A percentile compares a stretch with the other conserved stretches of the same genome.
phyloP scores from a whole-genome alignment of 2,797 vertebrate genomes.

The Brotula barbata region DNA sequence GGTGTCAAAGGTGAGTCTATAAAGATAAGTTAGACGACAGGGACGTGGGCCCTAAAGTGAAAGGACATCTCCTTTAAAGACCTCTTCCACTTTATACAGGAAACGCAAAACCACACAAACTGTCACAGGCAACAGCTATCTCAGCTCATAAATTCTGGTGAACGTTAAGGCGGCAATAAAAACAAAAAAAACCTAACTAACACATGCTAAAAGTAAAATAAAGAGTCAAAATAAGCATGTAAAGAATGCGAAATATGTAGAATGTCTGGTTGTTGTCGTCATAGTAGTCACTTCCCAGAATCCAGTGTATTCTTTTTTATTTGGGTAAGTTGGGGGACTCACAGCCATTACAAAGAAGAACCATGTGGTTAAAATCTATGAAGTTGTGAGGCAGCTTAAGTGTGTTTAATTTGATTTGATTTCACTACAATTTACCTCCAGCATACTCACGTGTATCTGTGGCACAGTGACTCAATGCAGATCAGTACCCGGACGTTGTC shows the following conservation, averaged over 20 bases:
- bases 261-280: constrained; percentile 1
- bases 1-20: constrained; percentile 74
- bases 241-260: constrained; percentile 29
- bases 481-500: constrained; percentile 89
- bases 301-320: constrained; percentile 34
- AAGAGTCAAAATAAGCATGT: constrained; percentile 36
- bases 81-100: constrained; percentile 74
- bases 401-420: constrained; percentile 13
- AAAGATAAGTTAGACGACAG: constrained; percentile 74
- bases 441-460: constrained; percentile 88
- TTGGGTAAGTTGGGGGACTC: constrained; percentile 14
- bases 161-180: constrained; percentile 60
- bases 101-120: constrained; percentile 79
- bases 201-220: constrained; percentile 34
- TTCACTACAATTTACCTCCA: neutral
- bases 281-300: too few species aligned
- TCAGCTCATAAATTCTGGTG: constrained; percentile 68
- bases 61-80: constrained; percentile 73
- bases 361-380: constrained; percentile 42
- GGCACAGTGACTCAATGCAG: constrained; percentile 95
- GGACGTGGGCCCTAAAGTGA: constrained; percentile 61
- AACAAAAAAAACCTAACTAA: constrained; percentile 44
- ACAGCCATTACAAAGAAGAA: constrained; percentile 59
- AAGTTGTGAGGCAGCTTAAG: constrained; percentile 17
- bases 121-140: constrained; percentile 75